A percentile compares a stretch with the other conserved stretches of the same genome.
These are phyloP conservation scores for Xanthia icteritia DNA, from an alignment of 2,888 invertebrate genomes.

Conservation along the genomic window DNA sequence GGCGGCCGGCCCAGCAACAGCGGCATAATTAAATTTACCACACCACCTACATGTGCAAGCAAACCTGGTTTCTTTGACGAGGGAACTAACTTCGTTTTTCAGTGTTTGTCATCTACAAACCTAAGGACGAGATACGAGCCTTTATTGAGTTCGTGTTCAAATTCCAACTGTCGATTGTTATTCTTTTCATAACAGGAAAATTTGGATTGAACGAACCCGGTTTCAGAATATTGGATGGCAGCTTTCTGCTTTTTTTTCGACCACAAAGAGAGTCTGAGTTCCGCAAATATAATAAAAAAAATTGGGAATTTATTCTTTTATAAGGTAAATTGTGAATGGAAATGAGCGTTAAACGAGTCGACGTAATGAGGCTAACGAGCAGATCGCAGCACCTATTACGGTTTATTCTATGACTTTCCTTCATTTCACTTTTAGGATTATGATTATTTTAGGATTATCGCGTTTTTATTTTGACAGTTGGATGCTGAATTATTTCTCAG, in stretches of 20 bases:
- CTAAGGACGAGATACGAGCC: constrained; percentile 46
- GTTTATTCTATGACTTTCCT: constrained; percentile 58
- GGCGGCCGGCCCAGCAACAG: constrained; percentile 36
- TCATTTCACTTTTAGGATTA: constrained; percentile 48
- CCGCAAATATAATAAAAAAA: constrained; percentile 56
- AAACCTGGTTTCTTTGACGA: constrained; percentile 68
- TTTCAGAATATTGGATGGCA: constrained; percentile 57
- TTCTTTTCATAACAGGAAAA: constrained; percentile 60
- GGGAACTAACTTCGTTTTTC: constrained; percentile 58
- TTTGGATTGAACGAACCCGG: constrained; percentile 56
- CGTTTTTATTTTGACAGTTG: constrained; percentile 53
- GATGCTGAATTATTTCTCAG: constrained; percentile 55
- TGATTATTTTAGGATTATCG: constrained; percentile 7
- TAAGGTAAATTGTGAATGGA: constrained; percentile 63
- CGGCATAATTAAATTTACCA: constrained; percentile 71
- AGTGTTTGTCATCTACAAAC: constrained; percentile 24
- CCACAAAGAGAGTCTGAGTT: constrained; percentile 55
- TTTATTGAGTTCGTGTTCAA: constrained; percentile 52
- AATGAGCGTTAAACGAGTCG: constrained; percentile 70
- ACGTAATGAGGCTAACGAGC: constrained; percentile 73
- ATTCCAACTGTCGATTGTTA: constrained; percentile 53
- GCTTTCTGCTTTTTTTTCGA: constrained; percentile 49
- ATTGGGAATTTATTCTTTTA: constrained; percentile 58
- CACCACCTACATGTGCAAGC: constrained; percentile 66
- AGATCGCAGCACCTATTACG: constrained; percentile 67